These are phyloP conservation scores for Neolamprologus kungweensis DNA, from an alignment of 2,113 vertebrate genomes.

Conservation along the genomic window DNA sequence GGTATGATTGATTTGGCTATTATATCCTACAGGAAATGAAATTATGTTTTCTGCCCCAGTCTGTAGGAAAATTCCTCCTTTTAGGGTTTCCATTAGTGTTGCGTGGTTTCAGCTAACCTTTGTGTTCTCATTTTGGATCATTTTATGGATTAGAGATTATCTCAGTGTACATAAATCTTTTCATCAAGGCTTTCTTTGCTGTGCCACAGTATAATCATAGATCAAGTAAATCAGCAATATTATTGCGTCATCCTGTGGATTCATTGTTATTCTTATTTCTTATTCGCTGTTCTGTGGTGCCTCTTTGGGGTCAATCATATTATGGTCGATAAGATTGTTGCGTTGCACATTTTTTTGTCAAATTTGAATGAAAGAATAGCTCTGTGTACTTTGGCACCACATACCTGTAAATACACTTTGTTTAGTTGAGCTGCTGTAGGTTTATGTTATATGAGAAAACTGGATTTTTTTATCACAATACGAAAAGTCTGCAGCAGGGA, in stretches of 20 bases:
- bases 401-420: background rate
- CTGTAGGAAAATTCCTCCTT: background rate
- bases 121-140: constrained; percentile 13
- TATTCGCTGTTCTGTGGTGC: background rate
- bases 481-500: background rate
- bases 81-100: constrained; percentile 11
- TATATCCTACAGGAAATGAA: constrained; percentile 23
- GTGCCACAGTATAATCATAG: constrained; percentile 30
- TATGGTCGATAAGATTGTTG: background rate
- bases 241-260: background rate
- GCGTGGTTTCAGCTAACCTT: background rate
- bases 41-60: constrained; percentile 10
- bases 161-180: constrained; percentile 40
- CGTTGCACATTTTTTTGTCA: background rate
- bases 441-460: background rate
- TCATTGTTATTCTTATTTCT: background rate
- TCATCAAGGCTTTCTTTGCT: constrained; percentile 32
- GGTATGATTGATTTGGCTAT: constrained; percentile 47
- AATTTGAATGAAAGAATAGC: background rate
- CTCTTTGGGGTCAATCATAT: background rate
- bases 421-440: background rate
- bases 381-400: background rate
- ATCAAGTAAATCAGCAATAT: background rate
- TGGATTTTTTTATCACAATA: background rate
- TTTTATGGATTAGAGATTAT: constrained; percentile 46